Evolutionary conservation across 2,888 invertebrate species (phyloP).

Genomic region (Lissonota sp.): DNA sequence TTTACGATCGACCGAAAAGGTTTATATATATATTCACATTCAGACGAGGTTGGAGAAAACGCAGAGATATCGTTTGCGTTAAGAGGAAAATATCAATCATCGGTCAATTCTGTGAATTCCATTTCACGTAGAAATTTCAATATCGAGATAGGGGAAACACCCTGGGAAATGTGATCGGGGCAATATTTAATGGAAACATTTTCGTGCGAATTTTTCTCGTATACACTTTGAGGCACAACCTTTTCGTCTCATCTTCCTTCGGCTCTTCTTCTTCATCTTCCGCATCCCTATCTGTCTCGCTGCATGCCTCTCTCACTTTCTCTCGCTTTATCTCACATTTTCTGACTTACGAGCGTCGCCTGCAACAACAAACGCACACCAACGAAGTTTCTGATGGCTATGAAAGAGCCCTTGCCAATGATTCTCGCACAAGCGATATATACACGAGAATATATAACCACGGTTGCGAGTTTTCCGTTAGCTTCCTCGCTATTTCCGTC

Average conservation of each 20-base stretch:
- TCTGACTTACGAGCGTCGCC: conserved; percentile 59
- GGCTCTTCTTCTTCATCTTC: conserved; percentile 33
- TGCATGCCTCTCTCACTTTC: not conserved
- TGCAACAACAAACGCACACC: conserved; percentile 57
- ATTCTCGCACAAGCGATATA: conserved; percentile 12
- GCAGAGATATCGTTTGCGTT: conserved; percentile 31
- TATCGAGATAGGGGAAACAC: not conserved
- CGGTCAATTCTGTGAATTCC: conserved; percentile 55
- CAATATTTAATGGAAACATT: conserved; percentile 39
- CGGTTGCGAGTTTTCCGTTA: not conserved
- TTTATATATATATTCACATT: not conserved
- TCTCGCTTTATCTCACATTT: conserved; percentile 14
- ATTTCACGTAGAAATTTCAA: conserved; percentile 33
- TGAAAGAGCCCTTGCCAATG: conserved; percentile 26
- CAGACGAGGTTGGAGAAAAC: not conserved
- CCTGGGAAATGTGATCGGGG: conserved; percentile 26
- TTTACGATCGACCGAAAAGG: conserved; percentile 50
- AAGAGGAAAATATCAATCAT: conserved; percentile 61
- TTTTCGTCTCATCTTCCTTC: conserved; percentile 27
- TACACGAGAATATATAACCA: not conserved
- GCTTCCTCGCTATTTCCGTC: conserved; percentile 61
- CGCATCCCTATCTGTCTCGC: not conserved
- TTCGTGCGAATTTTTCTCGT: conserved; percentile 15
- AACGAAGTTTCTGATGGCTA: conserved; percentile 42
- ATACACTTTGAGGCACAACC: conserved; percentile 5